Evolutionary conservation across 2,888 invertebrate species (phyloP).

Genomic region (Apantesis nais): DNA sequence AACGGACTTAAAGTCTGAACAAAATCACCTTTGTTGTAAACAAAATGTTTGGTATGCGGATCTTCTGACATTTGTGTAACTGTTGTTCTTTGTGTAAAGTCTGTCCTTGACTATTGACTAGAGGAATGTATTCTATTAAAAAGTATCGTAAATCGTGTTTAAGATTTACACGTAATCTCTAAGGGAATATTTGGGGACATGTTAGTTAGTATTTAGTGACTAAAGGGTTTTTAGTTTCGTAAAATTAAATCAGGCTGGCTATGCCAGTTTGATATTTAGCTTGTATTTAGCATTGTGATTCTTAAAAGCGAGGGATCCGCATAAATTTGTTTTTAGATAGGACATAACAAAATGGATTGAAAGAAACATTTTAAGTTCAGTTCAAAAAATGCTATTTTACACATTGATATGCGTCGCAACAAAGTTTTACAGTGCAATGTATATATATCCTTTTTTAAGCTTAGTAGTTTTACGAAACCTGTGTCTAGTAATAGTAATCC

Average conservation of each 20-base stretch:
- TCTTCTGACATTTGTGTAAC: slow-evolving; percentile 38
- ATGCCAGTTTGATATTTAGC: background rate
- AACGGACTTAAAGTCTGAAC: background rate
- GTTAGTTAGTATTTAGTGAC: background rate
- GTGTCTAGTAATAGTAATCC: background rate
- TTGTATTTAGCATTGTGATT: no score
- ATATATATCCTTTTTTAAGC: background rate
- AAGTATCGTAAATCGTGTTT: background rate
- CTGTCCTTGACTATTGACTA: slow-evolving; percentile 35
- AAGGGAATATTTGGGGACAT: background rate
- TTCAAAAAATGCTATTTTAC: no score
- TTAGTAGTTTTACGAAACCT: background rate
- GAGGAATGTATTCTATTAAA: background rate
- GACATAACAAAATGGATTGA: no score
- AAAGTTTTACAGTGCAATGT: background rate
- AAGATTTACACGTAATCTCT: background rate
- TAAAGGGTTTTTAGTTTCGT: background rate
- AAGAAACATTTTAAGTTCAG: no score
- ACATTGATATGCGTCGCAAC: background rate
- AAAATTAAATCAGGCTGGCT: background rate
- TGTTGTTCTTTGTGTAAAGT: slow-evolving; percentile 17
- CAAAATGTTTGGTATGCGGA: slow-evolving; percentile 35
- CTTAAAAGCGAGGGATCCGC: no score
- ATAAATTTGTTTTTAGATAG: background rate
- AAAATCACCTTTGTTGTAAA: background rate